Percentiles rank a stretch among this genome's conserved stretches.
phyloP scores from a whole-genome alignment of 2,888 invertebrate genomes.

The Pristionchus mayeri region DNA sequence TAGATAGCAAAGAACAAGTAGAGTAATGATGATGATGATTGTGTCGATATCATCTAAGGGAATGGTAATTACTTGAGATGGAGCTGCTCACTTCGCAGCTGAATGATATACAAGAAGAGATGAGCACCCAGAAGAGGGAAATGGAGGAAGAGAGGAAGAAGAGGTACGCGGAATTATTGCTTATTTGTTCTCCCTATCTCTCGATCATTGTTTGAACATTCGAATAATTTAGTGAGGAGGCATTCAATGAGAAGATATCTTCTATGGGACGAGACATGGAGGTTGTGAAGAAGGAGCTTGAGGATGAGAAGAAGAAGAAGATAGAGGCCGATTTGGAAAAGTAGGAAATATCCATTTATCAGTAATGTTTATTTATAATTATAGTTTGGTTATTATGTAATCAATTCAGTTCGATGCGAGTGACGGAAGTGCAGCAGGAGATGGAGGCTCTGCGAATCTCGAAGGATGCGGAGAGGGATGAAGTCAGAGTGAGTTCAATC shows the following conservation, averaged over 20 bases:
- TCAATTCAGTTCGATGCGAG: no score
- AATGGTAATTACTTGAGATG: neutral
- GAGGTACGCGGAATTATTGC: neutral
- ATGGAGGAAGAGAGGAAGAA: constrained; percentile 10
- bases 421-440: neutral
- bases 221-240: neutral
- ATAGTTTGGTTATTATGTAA: no score
- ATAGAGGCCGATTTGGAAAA: neutral
- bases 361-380: no score
- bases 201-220: no score
- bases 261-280: neutral
- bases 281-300: neutral
- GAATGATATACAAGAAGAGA: neutral
- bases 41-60: neutral
- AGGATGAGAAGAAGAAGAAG: neutral
- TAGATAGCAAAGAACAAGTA: no score
- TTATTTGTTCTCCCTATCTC: neutral
- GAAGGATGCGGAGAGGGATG: neutral
- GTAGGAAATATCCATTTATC: neutral
- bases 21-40: no score
- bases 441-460: neutral
- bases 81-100: neutral
- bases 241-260: neutral
- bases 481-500: neutral
- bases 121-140: neutral